phyloP scores from a whole-genome alignment of 2,113 vertebrate species.

The Eleginops maclovinus region DNA sequence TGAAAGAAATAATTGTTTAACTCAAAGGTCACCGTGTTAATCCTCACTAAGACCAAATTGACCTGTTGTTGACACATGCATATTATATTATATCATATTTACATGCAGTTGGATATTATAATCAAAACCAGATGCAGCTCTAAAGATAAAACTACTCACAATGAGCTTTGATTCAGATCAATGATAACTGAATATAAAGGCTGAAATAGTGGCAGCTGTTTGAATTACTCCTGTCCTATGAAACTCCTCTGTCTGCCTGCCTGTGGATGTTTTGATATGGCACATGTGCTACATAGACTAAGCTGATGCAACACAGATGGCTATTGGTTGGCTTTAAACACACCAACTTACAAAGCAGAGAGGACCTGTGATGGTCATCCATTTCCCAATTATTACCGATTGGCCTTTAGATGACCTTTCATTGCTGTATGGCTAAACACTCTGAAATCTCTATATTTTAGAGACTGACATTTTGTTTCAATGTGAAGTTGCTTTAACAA shows the following conservation, averaged over 20 bases:
- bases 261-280: background rate
- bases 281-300: background rate
- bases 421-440: no score
- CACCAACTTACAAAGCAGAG: background rate
- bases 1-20: slow-evolving; percentile 2
- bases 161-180: background rate
- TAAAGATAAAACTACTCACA: background rate
- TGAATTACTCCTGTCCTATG: no score
- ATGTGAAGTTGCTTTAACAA: no score
- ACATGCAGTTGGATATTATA: background rate
- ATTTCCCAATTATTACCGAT: background rate
- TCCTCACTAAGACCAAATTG: background rate
- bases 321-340: background rate
- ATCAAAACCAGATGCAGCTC: background rate
- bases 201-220: no score
- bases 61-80: slow-evolving; percentile 7
- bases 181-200: background rate
- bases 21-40: background rate
- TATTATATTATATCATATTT: no score
- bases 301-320: background rate
- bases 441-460: no score
- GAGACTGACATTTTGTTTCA: no score
- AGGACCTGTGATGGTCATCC: background rate
- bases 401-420: no score
- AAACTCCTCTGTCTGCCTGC: no score